A percentile compares a stretch with the other conserved stretches of the same genome.
These are phyloP conservation scores for Acanthurus lineatus DNA, from an alignment of 2,797 vertebrate genomes.

Conservation along the genomic window DNA sequence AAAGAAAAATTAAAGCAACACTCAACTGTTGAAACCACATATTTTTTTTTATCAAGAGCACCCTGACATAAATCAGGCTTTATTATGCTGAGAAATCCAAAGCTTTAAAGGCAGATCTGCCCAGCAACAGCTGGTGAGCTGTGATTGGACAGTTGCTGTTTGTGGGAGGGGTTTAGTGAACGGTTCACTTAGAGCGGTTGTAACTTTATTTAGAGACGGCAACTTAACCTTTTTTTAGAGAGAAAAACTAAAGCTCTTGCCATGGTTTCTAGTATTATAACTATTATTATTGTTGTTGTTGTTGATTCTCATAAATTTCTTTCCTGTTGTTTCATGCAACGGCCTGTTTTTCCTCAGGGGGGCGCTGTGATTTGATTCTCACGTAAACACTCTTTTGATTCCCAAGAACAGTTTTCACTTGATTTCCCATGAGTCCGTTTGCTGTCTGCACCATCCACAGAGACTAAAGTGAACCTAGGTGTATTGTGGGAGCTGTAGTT, in stretches of 20 bases:
- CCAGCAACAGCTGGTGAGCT: too few relatives aligned
- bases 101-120: too few relatives aligned
- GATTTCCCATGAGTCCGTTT: constrained; percentile 68
- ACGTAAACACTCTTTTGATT: constrained; percentile 57
- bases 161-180: constrained; percentile 47
- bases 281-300: constrained; percentile 58
- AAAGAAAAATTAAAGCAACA: too few relatives aligned
- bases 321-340: constrained; percentile 60
- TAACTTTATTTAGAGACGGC: constrained; percentile 47
- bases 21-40: too few relatives aligned
- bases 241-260: constrained; percentile 20
- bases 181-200: constrained; percentile 37
- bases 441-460: constrained; percentile 56
- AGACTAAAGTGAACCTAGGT: constrained; percentile 68
- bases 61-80: too few relatives aligned
- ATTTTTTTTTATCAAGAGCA: too few relatives aligned
- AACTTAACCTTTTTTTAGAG: not conserved
- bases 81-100: too few relatives aligned
- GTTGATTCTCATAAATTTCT: constrained; percentile 54
- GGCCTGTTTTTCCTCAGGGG: constrained; percentile 34
- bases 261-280: constrained; percentile 59
- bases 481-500: constrained; percentile 72
- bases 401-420: constrained; percentile 61
- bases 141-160: constrained; percentile 35
- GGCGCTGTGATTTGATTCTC: constrained; percentile 48